Conservation (phyloP, 2,888 invertebrate genomes). For the Lordiphosa andalusiaca region DNA sequence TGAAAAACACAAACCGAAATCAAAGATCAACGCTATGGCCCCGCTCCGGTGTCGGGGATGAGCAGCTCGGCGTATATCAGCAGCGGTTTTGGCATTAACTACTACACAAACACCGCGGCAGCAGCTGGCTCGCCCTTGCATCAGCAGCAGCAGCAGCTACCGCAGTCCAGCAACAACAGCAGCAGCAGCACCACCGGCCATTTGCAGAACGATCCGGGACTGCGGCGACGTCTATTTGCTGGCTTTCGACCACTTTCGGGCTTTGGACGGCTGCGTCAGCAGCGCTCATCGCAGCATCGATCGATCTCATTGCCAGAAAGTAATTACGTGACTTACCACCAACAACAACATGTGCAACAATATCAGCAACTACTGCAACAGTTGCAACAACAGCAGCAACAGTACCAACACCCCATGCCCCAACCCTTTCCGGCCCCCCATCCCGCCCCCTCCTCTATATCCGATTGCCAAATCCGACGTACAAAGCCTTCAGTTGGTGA, state of each 20-base stretch:
- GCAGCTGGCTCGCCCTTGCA: conserved; percentile 28
- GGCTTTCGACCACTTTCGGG: conserved; percentile 90
- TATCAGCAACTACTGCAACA: conserved; percentile 46
- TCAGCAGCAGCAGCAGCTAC: conserved; percentile 33
- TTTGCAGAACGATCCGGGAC: conserved; percentile 82
- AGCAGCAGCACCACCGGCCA: conserved; percentile 44
- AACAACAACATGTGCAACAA: conserved; percentile 50
- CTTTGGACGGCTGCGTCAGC: conserved; percentile 83
- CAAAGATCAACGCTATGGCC: conserved; percentile 66
- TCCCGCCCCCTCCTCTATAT: conserved; percentile 4
- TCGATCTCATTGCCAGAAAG: conserved; percentile 93
- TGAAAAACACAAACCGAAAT: conserved; percentile 32
- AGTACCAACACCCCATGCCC: not conserved
- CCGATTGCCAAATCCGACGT: conserved; percentile 30
- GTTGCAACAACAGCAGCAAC: conserved; percentile 29
- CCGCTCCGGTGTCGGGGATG: conserved; percentile 65
- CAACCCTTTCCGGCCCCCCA: not conserved
- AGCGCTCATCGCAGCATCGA: conserved; percentile 88
- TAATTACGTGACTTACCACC: conserved; percentile 81
- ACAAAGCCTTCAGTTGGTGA: conserved; percentile 47
- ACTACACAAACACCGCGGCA: conserved; percentile 62
- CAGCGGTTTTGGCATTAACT: conserved; percentile 76
- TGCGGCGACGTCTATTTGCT: conserved; percentile 89
- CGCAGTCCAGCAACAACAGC: conserved; percentile 29
- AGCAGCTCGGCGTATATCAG: conserved; percentile 73